Evolutionary conservation across 2,113 vertebrate species (phyloP).

Genomic region (Myocastor coypus): DNA sequence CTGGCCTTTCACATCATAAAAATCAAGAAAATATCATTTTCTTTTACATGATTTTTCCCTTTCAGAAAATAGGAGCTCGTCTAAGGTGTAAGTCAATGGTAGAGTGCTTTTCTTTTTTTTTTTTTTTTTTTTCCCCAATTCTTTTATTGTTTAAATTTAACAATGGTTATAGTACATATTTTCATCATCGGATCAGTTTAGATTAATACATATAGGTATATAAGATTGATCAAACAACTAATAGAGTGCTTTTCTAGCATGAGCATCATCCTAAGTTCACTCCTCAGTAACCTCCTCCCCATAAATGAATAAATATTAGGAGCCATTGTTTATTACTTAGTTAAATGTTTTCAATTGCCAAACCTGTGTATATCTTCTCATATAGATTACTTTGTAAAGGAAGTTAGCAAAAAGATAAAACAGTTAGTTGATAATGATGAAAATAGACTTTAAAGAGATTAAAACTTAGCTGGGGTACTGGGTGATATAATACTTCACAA

Average conservation of each 20-base stretch:
- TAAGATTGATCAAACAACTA: too few relatives aligned
- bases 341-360: conserved; percentile 40
- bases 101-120: background rate
- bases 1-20: conserved; percentile 20
- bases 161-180: too few relatives aligned
- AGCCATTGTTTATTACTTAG: conserved; percentile 19
- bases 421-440: conserved; percentile 13
- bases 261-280: background rate
- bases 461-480: background rate
- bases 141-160: too few relatives aligned
- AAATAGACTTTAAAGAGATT: background rate
- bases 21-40: conserved; percentile 10
- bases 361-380: background rate
- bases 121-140: too few relatives aligned
- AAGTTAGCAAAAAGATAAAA: background rate
- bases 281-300: background rate
- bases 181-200: too few relatives aligned
- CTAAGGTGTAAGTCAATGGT: background rate
- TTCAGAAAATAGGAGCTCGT: background rate
- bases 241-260: background rate
- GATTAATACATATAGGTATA: too few relatives aligned
- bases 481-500: background rate
- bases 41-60: conserved; percentile 9
- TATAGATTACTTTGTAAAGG: background rate
- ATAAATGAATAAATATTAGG: background rate